These are phyloP conservation scores for Brienomyrus longianalis DNA, from an alignment of 2,113 vertebrate genomes.

Conservation along the genomic window DNA sequence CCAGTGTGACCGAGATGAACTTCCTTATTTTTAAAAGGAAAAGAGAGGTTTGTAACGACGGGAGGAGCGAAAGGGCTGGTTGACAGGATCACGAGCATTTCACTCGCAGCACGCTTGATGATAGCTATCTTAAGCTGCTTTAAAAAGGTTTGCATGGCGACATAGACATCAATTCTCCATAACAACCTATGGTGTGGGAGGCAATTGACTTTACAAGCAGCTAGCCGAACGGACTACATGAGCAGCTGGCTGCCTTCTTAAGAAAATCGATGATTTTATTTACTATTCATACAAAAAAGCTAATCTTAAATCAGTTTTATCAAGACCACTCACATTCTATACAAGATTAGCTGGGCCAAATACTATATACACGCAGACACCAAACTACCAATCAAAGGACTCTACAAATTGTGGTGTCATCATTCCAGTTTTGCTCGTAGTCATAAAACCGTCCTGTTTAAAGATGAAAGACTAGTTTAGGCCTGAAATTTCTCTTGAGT, in stretches of 20 bases:
- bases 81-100: background rate
- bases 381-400: background rate
- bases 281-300: background rate
- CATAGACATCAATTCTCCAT: background rate
- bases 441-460: background rate
- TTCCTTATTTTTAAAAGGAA: background rate
- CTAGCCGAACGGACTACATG: background rate
- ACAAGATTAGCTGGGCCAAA: background rate
- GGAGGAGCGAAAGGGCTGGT: background rate
- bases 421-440: background rate
- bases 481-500: too few relatives aligned
- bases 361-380: background rate
- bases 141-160: background rate
- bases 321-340: background rate
- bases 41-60: background rate
- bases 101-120: background rate
- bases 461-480: too few relatives aligned
- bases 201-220: background rate
- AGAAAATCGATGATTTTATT: background rate
- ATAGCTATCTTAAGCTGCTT: background rate
- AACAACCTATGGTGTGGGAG: background rate
- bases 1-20: background rate
- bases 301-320: background rate
- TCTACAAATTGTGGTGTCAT: background rate
- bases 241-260: background rate